Percentiles rank a stretch among this genome's conserved stretches.
Evolutionary conservation across 2,797 vertebrate genomes (phyloP).

Genomic region (Parauchenoglanis ngamensis): DNA sequence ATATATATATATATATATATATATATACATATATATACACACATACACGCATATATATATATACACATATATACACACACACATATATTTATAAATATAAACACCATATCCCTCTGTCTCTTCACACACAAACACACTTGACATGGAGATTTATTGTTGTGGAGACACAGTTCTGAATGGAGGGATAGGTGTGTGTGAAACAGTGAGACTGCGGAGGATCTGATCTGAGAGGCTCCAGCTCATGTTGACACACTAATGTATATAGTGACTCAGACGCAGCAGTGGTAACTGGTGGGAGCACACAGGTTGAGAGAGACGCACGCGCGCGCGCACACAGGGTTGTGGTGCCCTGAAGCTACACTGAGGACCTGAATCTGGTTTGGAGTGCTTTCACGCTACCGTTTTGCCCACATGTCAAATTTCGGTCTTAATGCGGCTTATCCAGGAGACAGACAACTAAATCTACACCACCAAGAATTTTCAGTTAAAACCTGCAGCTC

Average conservation of each 20-base stretch:
- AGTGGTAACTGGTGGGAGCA: slow-evolving; percentile 37
- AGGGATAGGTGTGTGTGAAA: slow-evolving; percentile 9
- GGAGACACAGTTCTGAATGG: slow-evolving; percentile 28
- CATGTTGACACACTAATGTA: slow-evolving; percentile 49
- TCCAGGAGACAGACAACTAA: slow-evolving; percentile 16
- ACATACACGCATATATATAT: too few relatives aligned
- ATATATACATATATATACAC: background rate
- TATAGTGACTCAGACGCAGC: slow-evolving; percentile 33
- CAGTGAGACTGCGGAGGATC: slow-evolving; percentile 28
- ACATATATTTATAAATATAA: too few relatives aligned
- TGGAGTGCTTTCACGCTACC: slow-evolving; percentile 23
- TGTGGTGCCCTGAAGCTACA: slow-evolving; percentile 34
- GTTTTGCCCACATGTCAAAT: slow-evolving; percentile 28
- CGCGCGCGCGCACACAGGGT: background rate
- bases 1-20: too few relatives aligned
- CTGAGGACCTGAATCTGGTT: slow-evolving; percentile 12
- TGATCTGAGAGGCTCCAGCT: slow-evolving; percentile 46
- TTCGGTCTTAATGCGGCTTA: background rate
- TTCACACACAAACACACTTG: slow-evolving; percentile 12
- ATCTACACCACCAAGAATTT: background rate
- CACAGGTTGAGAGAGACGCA: slow-evolving; percentile 1
- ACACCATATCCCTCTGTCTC: background rate
- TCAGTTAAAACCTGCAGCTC: background rate
- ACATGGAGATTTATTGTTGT: slow-evolving; percentile 37
- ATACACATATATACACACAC: too few relatives aligned